Base-by-base conservation (phyloP, 2,797 vertebrate species). In the Luscinia megarhynchos region DNA sequence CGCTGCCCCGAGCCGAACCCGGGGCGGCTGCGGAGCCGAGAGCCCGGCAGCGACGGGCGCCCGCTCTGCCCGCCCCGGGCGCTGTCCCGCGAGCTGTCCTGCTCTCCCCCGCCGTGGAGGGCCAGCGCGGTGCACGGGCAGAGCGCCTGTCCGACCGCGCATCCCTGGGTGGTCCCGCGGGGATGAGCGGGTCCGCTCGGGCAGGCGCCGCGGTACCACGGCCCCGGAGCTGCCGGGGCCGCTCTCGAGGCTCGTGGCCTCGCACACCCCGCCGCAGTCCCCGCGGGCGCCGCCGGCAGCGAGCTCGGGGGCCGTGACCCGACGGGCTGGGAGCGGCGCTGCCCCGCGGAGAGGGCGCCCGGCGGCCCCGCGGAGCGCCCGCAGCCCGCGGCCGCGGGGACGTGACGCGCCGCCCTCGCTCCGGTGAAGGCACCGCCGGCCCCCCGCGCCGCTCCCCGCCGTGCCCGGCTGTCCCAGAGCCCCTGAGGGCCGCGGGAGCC, bases 211-310 rank as follows among this genome's bases (percentile, higher is more conserved):
- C 18, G 4, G 11, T 11, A 2, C 12, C 4, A 9, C 36, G 23
- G 43, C 22, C 64, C 6, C 34, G 2, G 38, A 20, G 30, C 10
- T 27, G 11, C 40, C 4, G 17, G 14, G 32, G 15, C 10, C 17
- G 15, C 51, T 63, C 2, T n/a, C 9, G 20, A 19, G 23, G 54
- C 14, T 7, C 6, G 41, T 14, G 22, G 36, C 21, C 70, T 32
- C 51, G 20, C 14, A 5, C 3, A 21, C 15, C 26, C 15, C 17
- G 21, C 10, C 15, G 4, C 36, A 21, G 30, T 7, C 3, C 27
- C 24, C 18, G 1, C 48, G 10, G 67, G 12, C 17, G 3, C 5
- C 0, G 4, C 15, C 20, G 43, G 34, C 36, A 34, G 41, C 3
- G 57, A 18, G 30, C 51, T 32, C 58, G 11, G 32, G 26, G 15